A percentile compares a stretch with the other conserved stretches of the same genome.
phyloP scores from a whole-genome alignment of 2,888 invertebrate species.

The Chrysomela aeneicollis region DNA sequence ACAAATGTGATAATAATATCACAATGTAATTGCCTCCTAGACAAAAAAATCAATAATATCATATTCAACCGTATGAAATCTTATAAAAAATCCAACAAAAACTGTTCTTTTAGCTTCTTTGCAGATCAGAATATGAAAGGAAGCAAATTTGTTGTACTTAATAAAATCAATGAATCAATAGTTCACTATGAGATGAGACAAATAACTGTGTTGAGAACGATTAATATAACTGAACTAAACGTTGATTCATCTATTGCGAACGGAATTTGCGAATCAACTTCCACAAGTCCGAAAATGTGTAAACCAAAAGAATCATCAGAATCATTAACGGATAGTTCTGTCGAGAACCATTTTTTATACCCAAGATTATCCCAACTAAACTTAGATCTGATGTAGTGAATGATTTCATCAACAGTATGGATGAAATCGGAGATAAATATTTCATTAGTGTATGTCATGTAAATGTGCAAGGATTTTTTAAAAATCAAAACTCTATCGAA shows the following conservation, averaged over 20 bases:
- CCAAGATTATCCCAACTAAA: too few relatives aligned
- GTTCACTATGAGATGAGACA: too few relatives aligned
- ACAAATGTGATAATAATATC: neutral
- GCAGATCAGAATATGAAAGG: neutral
- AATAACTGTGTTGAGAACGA: too few relatives aligned
- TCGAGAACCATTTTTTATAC: too few relatives aligned
- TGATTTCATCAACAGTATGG: too few relatives aligned
- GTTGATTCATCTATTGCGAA: neutral
- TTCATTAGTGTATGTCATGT: too few relatives aligned
- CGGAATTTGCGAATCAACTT: neutral
- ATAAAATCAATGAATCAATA: neutral
- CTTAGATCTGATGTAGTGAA: too few relatives aligned
- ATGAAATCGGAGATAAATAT: too few relatives aligned
- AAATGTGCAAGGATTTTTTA: too few relatives aligned
- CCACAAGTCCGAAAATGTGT: neutral
- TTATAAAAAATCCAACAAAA: slow-evolving; percentile 2
- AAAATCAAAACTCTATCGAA: too few relatives aligned
- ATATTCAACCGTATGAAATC: neutral
- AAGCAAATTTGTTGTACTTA: slow-evolving; percentile 1
- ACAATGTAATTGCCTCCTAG: neutral
- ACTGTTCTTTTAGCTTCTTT: slow-evolving; percentile 5
- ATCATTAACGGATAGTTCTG: too few relatives aligned
- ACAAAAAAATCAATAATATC: slow-evolving; percentile 14
- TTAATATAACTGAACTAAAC: neutral
- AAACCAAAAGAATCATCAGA: too few relatives aligned